Conservation (phyloP, 2,113 vertebrate species). For the Steatornis caripensis region DNA sequence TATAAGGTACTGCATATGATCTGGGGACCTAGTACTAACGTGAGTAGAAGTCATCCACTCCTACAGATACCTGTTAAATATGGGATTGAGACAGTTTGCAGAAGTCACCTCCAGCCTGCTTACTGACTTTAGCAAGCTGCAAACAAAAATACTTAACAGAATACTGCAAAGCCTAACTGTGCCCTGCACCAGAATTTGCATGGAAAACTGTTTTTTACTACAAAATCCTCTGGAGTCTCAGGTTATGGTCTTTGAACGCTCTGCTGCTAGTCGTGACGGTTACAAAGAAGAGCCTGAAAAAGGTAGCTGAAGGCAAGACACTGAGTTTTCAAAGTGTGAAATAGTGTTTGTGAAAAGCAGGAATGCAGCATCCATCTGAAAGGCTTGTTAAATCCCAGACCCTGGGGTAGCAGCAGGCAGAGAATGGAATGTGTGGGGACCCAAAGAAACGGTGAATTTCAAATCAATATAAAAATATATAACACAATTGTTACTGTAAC, state of each 20-base stretch:
- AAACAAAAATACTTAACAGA: not conserved
- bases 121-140: not conserved
- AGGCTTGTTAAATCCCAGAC: not conserved
- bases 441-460: conserved; percentile 2
- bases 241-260: not conserved
- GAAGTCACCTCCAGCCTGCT: not conserved
- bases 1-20: not conserved
- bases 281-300: not conserved
- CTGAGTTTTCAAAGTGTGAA: not conserved
- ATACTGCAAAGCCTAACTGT: not conserved
- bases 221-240: not conserved
- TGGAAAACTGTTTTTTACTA: not conserved
- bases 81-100: not conserved
- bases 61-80: not conserved
- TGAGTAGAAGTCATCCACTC: not conserved
- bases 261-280: not conserved
- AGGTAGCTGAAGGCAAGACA: not conserved
- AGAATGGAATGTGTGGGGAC: not conserved
- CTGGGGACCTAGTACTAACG: not conserved
- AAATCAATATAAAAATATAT: conserved; percentile 28
- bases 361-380: not conserved
- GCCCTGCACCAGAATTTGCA: not conserved
- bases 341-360: not conserved
- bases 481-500: not conserved
- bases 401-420: not conserved